Evolutionary conservation across 2,888 invertebrate genomes (phyloP).

Genomic region (Lamellibrachia satsuma): DNA sequence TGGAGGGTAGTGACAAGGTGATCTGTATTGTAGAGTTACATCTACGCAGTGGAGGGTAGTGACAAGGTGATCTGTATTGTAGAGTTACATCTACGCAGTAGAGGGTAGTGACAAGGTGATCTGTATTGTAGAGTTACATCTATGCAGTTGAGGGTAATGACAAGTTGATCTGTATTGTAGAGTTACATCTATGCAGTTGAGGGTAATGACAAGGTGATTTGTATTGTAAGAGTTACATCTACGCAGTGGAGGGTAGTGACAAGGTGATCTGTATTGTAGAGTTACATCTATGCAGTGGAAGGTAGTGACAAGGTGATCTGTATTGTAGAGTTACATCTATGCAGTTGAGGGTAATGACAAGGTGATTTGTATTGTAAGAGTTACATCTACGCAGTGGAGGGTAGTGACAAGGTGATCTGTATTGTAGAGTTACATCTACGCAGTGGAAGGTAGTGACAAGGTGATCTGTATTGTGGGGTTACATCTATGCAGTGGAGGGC

Average conservation of each 20-base stretch:
- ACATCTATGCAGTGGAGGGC: conserved; percentile 61
- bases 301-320: conserved; percentile 54
- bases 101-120: conserved; percentile 40
- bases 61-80: not conserved
- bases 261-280: conserved; percentile 61
- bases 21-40: conserved; percentile 63
- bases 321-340: conserved; percentile 59
- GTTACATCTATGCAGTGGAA: conserved; percentile 41
- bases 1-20: conserved; percentile 52
- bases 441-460: conserved; percentile 66
- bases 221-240: conserved; percentile 43
- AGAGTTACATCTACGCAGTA: too few species aligned
- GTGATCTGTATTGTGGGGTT: conserved; percentile 64
- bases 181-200: not conserved
- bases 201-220: not conserved
- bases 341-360: not conserved
- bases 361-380: conserved; percentile 50
- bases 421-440: conserved; percentile 59
- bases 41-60: not conserved
- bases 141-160: not conserved
- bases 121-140: conserved; percentile 65
- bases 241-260: conserved; percentile 53
- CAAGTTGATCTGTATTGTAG: conserved; percentile 55
- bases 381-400: conserved; percentile 55
- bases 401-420: conserved; percentile 67